Evolutionary conservation across 2,113 vertebrate species (phyloP).

Genomic region (rabbit (Oryctolagus cuniculus)): mOryCun1.1 NC_091453.1:71845001-71845500

Average conservation of each 20-base stretch:
- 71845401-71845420: conserved; percentile 6
- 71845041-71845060: conserved; percentile 29
- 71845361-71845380: conserved; percentile 22
- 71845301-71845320: not conserved
- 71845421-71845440: conserved; percentile 11
- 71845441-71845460: not conserved
- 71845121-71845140: conserved; percentile 88
- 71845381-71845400: conserved; percentile 32
- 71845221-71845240: not conserved
- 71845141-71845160: conserved; percentile 88
- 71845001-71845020: not conserved
- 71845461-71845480: conserved; percentile 7
- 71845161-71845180: conserved; percentile 88
- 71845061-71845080: conserved; percentile 88
- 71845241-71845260: conserved; percentile 18
- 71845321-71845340: not conserved
- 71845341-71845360: not conserved
- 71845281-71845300: conserved; percentile 2
- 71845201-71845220: conserved; percentile 87
- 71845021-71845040: conserved; percentile 37
- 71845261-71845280: not conserved
- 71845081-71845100: conserved; percentile 86
- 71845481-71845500: not conserved
- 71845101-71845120: conserved; percentile 89
- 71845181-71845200: conserved; percentile 90